Base-by-base conservation (phyloP, 2,888 invertebrate genomes). In the Elysia crispata region DNA sequence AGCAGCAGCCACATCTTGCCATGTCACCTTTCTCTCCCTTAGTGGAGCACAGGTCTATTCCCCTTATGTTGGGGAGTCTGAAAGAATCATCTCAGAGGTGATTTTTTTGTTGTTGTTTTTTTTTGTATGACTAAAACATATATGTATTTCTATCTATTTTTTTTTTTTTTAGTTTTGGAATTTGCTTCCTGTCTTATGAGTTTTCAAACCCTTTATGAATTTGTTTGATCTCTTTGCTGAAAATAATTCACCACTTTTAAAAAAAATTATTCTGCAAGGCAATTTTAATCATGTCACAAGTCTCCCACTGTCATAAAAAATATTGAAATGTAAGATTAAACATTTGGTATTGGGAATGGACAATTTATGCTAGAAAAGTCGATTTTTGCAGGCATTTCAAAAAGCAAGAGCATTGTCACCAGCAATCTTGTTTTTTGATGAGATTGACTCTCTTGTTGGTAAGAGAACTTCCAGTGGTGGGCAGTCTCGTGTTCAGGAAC, bases 61-160 rank as follows among this genome's bases (percentile, higher is more conserved):
- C 0, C 94, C 95, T 0, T 95, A 93, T 88, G 94, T 95, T 15
- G 95, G 95, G 8, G 94, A 94, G 87, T 94, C 95, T 0, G 95
- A 95, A 89, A 93, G 93, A 86, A 93, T 93, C 79, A 92, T 95
- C 30, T 87, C 93, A 0, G 93, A 94, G 88, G 92, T 92, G 82
- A n/a, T 60, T 3, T 60, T 23, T 23, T 3, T 20, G 15, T 5
- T 20, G 60, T 60, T 60, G 41, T 11, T 41, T 41, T 41, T 41
- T 6, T 41, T 41, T 41, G 41, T 6, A 41, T 41, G 41, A 41
- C 41, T 41, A n/a, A n/a, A n/a, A n/a, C n/a, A n/a, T n/a, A n/a
- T n/a, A 41, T 41, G 3, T 41, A 41, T 41, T 41, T 41, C 5
- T 41, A 41, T 41, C 41, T 41, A 41, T 41, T 41, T 41, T 41